Evolutionary conservation across 23 tunicate species (phyloP), one percentile per base, ranked within the genome.

Genomic region (Ascidia mentula): DNA sequence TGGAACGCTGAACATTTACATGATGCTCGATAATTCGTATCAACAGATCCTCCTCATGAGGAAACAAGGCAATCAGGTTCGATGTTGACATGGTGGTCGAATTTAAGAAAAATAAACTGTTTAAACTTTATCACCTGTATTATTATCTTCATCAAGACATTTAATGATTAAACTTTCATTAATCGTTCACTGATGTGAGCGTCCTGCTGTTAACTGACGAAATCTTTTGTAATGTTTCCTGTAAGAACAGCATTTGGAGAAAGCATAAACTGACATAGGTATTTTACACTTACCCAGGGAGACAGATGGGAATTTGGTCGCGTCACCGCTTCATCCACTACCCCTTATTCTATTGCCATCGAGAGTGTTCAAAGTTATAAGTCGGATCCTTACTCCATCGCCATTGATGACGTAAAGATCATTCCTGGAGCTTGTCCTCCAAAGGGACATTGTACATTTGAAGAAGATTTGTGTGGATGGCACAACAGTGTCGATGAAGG

Each of bases 1-100:
- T 30, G 98, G 98, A 17, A 88, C 98, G 18, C 69, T 93, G 72
- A 93, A 88, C 77, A 80, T 93, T 72, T 88, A 93, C 40, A 37
- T 45, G 36, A 77, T 79, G 59, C 30, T 35, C 18, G 89, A 88
- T 45, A 81, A 76, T 36, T 28, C 61, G 45, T 39, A 34, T 80
- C 65, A 36, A 26, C 36, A 40, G 20, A 53, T 74, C 32, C 59
- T 72, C 1, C 24, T 93, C 0, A 88, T 92, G 98, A 74, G 61
- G 4, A 42, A 18, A 37, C 75, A 89, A 22, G 94, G 98, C 71
- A 84, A 84, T 76, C 98, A 93, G 90, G 98, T 93, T 71, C 3
- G 75, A 71, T 71, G 24, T 71, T 33, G 8, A 69, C 72, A 26
- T 13, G 32, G 32, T 69, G 20, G 9, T 26, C 33, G 72, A 69